These are phyloP conservation scores for Chalcosyrphus nemorum DNA, from an alignment of 2,888 invertebrate species.

Conservation along the genomic window DNA sequence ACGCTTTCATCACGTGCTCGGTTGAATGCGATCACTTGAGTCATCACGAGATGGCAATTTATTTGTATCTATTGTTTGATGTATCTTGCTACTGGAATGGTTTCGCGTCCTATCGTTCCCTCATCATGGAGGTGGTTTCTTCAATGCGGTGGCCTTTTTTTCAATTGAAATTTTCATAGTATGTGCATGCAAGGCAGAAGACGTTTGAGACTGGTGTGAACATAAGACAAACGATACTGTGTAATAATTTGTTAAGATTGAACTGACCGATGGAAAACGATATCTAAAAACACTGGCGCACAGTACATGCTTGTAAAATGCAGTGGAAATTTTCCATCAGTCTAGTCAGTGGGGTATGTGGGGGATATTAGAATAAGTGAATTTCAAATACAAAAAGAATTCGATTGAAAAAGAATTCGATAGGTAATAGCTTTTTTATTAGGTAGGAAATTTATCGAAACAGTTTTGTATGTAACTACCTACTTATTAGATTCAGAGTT, in stretches of 20 bases:
- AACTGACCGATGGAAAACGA: background rate
- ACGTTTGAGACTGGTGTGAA: background rate
- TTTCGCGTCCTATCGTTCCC: background rate
- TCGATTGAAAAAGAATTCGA: too few species aligned
- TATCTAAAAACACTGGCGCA: background rate
- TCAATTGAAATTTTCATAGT: constrained; percentile 36
- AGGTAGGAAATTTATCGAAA: too few species aligned
- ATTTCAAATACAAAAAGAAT: too few species aligned
- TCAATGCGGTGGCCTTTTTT: constrained; percentile 47
- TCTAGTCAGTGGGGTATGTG: background rate
- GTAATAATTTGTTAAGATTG: background rate
- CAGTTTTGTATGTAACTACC: too few species aligned
- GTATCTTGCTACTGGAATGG: background rate
- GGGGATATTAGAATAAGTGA: too few species aligned
- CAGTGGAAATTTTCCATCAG: background rate
- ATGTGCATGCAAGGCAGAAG: background rate
- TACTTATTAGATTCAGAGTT: too few species aligned
- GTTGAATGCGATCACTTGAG: constrained; percentile 56
- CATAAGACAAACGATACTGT: background rate
- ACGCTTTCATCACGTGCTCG: constrained; percentile 71
- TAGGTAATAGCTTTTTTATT: too few species aligned
- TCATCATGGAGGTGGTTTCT: constrained; percentile 12
- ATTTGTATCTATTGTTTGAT: background rate
- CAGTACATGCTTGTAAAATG: background rate
- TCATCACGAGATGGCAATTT: constrained; percentile 68